Evolutionary conservation across 2,113 vertebrate genomes (phyloP).

Genomic region (Poecilia latipinna): DNA sequence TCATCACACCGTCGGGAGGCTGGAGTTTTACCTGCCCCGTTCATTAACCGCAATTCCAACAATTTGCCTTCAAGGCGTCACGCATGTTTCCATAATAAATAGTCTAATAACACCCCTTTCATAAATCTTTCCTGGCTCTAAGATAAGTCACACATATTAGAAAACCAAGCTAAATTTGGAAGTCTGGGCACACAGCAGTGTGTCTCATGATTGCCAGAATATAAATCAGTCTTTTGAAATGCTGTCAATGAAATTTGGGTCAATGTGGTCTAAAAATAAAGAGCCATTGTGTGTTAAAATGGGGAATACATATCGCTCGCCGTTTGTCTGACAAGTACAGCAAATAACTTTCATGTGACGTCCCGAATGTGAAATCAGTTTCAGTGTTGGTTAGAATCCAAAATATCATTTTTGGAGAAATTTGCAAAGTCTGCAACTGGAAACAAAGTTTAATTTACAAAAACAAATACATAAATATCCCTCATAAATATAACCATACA

Average conservation of each 20-base stretch:
- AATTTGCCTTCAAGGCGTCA: constrained; percentile 23
- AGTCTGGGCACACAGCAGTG: constrained; percentile 39
- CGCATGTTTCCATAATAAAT: constrained; percentile 45
- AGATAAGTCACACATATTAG: constrained; percentile 31
- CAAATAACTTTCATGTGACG: constrained; percentile 61
- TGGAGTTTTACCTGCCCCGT: constrained; percentile 12
- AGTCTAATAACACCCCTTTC: constrained; percentile 2
- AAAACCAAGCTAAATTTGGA: constrained; percentile 48
- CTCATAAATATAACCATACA: too few species aligned
- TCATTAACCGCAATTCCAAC: constrained; percentile 46
- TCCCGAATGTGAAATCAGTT: constrained; percentile 2
- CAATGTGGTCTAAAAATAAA: constrained; percentile 45
- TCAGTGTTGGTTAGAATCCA: neutral
- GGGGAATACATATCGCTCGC: neutral
- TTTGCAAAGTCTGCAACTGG: neutral
- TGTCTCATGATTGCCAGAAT: constrained; percentile 55
- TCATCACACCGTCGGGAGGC: constrained; percentile 30
- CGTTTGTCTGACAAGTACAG: constrained; percentile 7
- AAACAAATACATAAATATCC: too few species aligned
- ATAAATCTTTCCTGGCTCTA: constrained; percentile 38
- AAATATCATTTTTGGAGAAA: constrained; percentile 12
- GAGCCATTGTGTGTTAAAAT: constrained; percentile 35
- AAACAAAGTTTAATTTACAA: neutral
- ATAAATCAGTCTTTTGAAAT: constrained; percentile 57
- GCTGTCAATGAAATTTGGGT: constrained; percentile 52